These are phyloP conservation scores for Sclerodermus sp. DNA, from an alignment of 2,888 invertebrate species.

Conservation along the genomic window DNA sequence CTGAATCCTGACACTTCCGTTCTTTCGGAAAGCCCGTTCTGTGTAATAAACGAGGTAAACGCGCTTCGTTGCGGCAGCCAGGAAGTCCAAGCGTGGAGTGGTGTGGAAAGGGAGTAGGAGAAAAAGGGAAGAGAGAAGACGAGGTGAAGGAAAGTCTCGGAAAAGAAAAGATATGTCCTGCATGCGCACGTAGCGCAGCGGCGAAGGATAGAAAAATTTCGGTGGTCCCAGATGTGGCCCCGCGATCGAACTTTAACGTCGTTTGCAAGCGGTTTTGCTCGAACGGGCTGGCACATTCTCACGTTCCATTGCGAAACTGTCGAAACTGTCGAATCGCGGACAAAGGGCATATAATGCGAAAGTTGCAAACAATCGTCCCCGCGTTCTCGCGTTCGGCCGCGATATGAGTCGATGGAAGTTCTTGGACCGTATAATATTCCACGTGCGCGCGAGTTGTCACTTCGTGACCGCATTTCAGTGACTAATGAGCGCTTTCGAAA, in stretches of 20 bases:
- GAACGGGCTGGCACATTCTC: conserved; percentile 30
- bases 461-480: conserved; percentile 48
- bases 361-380: conserved; percentile 41
- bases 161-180: too few species aligned
- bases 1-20: conserved; percentile 15
- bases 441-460: conserved; percentile 45
- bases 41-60: conserved; percentile 17
- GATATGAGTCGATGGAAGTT: conserved; percentile 49
- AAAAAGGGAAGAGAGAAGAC: too few species aligned
- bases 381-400: conserved; percentile 18
- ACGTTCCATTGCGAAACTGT: conserved; percentile 47
- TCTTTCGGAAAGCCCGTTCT: conserved; percentile 9
- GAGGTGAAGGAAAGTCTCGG: too few species aligned
- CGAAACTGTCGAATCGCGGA: conserved; percentile 50
- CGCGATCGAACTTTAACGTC: conserved; percentile 42
- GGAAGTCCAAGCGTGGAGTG: background rate
- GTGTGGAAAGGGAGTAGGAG: too few species aligned
- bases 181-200: too few species aligned
- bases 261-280: conserved; percentile 36
- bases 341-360: conserved; percentile 50
- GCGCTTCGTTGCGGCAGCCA: background rate
- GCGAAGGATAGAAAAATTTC: conserved; percentile 24
- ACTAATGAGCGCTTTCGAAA: conserved; percentile 51
- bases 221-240: conserved; percentile 28
- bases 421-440: conserved; percentile 45